phyloP scores from a whole-genome alignment of 2,888 invertebrate genomes.

The Agonopterix heracliana region DNA sequence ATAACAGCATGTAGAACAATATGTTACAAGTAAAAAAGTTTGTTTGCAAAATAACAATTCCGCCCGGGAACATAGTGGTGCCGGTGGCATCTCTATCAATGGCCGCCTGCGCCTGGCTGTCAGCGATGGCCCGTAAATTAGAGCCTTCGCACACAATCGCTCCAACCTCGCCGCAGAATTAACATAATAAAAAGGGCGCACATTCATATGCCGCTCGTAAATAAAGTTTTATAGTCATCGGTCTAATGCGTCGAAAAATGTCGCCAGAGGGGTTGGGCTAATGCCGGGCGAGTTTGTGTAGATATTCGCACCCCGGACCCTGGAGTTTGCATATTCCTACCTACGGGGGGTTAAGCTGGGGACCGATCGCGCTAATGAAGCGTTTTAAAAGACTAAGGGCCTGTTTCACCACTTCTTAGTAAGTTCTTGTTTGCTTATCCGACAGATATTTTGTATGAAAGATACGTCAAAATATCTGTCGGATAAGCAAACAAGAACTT shows the following conservation, averaged over 20 bases:
- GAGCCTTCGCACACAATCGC: conserved; percentile 39
- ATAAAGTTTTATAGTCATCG: conserved; percentile 68
- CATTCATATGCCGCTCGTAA: conserved; percentile 62
- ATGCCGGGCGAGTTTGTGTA: neutral
- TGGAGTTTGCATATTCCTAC: neutral
- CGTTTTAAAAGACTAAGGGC: too few species aligned
- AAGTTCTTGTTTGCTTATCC: too few species aligned
- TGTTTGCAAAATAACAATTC: neutral
- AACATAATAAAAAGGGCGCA: conserved; percentile 68
- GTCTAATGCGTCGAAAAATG: conserved; percentile 66
- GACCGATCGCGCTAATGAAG: too few species aligned
- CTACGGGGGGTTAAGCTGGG: neutral
- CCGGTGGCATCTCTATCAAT: neutral
- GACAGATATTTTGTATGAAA: too few species aligned
- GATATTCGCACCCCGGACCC: neutral
- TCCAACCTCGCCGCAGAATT: conserved; percentile 45
- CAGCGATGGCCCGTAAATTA: conserved; percentile 48
- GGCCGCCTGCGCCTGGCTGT: conserved; percentile 10
- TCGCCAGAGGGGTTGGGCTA: conserved; percentile 31
- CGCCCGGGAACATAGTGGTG: too few species aligned
- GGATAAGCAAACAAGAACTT: too few species aligned
- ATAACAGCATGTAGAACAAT: too few species aligned
- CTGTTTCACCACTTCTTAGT: too few species aligned
- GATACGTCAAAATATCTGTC: too few species aligned
- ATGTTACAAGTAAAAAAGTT: neutral